Conservation (phyloP, 2,888 invertebrate species). For the Mesochorus sp. region DNA sequence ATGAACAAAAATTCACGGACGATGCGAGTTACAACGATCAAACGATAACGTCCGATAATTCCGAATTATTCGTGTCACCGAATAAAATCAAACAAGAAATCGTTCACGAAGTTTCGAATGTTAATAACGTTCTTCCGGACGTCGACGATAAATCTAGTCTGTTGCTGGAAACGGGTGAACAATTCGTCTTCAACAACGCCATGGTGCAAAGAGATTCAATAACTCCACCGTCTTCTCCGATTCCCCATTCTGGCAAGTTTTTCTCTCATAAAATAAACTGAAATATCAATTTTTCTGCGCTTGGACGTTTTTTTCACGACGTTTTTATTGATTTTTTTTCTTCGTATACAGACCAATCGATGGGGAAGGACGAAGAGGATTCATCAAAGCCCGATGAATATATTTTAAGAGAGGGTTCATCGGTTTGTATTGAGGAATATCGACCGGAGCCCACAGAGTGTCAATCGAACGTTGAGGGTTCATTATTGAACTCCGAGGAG, state of each 20-base stretch:
- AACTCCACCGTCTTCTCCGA: not conserved
- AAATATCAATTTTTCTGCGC: too few species aligned
- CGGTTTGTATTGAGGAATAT: too few species aligned
- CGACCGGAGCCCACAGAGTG: too few species aligned
- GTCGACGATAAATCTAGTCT: not conserved
- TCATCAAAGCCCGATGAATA: not conserved
- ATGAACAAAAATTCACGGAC: not conserved
- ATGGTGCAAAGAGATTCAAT: too few species aligned
- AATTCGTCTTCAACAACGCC: not conserved
- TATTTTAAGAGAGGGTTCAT: too few species aligned
- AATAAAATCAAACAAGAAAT: not conserved
- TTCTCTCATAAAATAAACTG: too few species aligned
- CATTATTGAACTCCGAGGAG: too few species aligned
- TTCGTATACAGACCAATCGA: slow-evolving; percentile 8
- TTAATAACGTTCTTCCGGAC: too few species aligned
- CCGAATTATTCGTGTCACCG: not conserved
- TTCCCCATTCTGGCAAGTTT: not conserved
- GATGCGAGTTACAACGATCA: not conserved
- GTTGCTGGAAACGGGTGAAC: not conserved
- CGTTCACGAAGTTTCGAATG: slow-evolving; percentile 13
- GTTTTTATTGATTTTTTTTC: too few species aligned
- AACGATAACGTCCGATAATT: not conserved
- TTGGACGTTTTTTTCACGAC: too few species aligned
- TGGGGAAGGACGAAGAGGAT: not conserved
- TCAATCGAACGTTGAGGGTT: too few species aligned